phyloP scores from a whole-genome alignment of 2,888 invertebrate species.

The Idaea straminata region DNA sequence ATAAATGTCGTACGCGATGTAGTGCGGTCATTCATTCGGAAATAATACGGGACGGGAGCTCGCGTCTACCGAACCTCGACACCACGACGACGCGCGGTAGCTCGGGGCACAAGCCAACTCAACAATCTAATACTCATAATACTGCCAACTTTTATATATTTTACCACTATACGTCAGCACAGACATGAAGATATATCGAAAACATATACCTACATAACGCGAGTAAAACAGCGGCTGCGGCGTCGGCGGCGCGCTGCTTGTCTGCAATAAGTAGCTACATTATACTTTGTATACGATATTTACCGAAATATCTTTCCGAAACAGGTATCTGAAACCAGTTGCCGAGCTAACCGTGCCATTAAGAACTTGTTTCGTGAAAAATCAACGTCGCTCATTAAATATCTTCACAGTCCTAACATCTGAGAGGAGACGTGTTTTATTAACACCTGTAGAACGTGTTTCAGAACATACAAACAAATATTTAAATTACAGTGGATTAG shows the following conservation, averaged over 20 bases:
- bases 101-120: too few relatives aligned
- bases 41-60: slow-evolving; percentile 44
- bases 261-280: neutral
- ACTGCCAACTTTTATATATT: too few relatives aligned
- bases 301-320: neutral
- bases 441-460: neutral
- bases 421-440: neutral
- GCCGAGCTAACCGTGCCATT: neutral
- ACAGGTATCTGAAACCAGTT: neutral
- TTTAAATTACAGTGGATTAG: neutral
- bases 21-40: slow-evolving; percentile 58
- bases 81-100: too few relatives aligned
- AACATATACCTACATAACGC: too few relatives aligned
- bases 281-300: slow-evolving; percentile 2
- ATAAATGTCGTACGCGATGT: slow-evolving; percentile 15
- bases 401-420: neutral
- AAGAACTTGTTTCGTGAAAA: neutral
- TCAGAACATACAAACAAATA: neutral
- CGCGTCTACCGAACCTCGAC: slow-evolving; percentile 12
- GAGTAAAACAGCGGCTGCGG: too few relatives aligned
- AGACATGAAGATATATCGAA: too few relatives aligned
- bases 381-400: neutral
- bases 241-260: too few relatives aligned
- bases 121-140: too few relatives aligned
- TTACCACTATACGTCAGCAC: slow-evolving; percentile 6